Conservation (phyloP, 1,140 invertebrate species). For the Copidosoma floridanum region DNA sequence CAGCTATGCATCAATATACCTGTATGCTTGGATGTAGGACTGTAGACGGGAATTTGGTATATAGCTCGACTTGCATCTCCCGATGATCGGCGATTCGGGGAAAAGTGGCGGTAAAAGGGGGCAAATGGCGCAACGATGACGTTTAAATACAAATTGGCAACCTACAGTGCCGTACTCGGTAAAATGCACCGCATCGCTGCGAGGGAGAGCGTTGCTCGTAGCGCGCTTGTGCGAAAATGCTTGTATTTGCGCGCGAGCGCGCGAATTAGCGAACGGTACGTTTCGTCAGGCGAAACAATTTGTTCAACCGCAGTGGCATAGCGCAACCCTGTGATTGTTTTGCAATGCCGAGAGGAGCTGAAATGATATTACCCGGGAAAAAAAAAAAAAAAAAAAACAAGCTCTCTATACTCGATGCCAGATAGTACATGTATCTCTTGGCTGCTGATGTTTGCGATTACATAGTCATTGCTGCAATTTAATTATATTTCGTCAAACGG, state of each 20-base stretch:
- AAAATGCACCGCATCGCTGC: too few relatives aligned
- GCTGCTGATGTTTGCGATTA: too few relatives aligned
- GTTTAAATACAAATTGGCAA: too few relatives aligned
- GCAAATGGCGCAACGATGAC: constrained; percentile 18
- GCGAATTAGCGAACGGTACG: constrained; percentile 5
- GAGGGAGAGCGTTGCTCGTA: too few relatives aligned
- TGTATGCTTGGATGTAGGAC: not conserved
- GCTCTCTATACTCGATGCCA: too few relatives aligned
- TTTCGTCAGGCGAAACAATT: constrained; percentile 34
- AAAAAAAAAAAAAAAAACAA: too few relatives aligned
- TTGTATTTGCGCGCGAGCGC: constrained; percentile 6
- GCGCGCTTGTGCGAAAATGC: constrained; percentile 14
- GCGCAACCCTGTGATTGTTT: constrained; percentile 40
- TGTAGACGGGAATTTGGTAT: not conserved
- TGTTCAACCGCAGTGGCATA: constrained; percentile 19
- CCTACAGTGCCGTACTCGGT: too few relatives aligned
- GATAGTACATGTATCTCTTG: too few relatives aligned
- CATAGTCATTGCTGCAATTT: too few relatives aligned
- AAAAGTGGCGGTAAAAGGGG: constrained; percentile 10
- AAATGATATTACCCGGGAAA: too few relatives aligned
- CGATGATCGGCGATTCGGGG: not conserved
- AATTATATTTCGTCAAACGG: too few relatives aligned
- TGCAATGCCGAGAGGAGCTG: constrained; percentile 45
- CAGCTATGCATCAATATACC: too few relatives aligned
- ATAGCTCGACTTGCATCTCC: not conserved